phyloP scores from a whole-genome alignment of 1,140 invertebrate genomes.

The Danaus melanippus region DNA sequence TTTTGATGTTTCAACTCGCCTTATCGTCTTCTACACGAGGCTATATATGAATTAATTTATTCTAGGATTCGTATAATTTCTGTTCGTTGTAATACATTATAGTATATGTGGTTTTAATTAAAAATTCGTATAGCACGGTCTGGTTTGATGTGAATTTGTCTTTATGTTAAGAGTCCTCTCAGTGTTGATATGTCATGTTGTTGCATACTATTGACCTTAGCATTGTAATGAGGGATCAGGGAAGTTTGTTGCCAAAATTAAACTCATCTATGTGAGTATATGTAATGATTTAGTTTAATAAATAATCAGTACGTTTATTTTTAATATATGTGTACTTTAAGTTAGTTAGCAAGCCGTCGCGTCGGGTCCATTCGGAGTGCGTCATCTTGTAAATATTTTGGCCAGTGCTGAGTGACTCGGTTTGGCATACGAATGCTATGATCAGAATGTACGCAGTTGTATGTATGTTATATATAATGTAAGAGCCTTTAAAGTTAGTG shows the following conservation, averaged over 20 bases:
- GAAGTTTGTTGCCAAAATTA: too few species aligned
- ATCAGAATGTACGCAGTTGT: not conserved
- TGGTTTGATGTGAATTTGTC: not conserved
- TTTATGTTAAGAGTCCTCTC: slow-evolving; percentile 20
- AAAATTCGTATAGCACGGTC: too few species aligned
- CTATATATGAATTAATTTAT: too few species aligned
- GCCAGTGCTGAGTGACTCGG: slow-evolving; percentile 7
- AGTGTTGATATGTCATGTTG: slow-evolving; percentile 16
- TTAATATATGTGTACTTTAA: not conserved
- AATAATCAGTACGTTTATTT: not conserved
- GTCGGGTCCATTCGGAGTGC: slow-evolving; percentile 16
- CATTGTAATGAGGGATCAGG: slow-evolving; percentile 4
- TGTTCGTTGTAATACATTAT: too few species aligned
- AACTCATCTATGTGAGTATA: too few species aligned
- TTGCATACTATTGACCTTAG: slow-evolving; percentile 43
- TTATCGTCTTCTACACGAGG: too few species aligned
- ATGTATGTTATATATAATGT: too few species aligned
- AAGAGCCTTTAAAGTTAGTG: too few species aligned
- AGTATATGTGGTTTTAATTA: too few species aligned
- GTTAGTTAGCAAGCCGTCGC: not conserved
- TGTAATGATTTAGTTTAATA: too few species aligned
- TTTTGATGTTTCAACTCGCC: too few species aligned
- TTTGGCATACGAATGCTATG: slow-evolving; percentile 16
- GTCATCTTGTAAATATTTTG: slow-evolving; percentile 28
- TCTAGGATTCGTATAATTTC: too few species aligned